These are phyloP conservation scores for Leucozona laternaria DNA, from an alignment of 2,888 invertebrate species.

Conservation along the genomic window DNA sequence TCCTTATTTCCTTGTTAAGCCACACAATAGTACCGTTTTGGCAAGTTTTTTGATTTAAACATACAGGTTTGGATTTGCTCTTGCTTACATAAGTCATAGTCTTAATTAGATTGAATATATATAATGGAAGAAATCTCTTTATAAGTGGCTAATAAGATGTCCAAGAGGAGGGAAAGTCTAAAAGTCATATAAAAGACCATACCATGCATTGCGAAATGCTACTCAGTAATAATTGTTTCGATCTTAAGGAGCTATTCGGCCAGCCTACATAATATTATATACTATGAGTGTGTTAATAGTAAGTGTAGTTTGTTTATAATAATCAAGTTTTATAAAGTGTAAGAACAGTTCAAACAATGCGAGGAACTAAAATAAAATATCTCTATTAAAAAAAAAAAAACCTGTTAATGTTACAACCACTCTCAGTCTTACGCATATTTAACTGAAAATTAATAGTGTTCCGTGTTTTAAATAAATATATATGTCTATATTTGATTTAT, in stretches of 20 bases:
- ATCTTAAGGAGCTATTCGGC: conserved; percentile 23
- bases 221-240: conserved; percentile 48
- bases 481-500: too few species aligned
- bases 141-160: conserved; percentile 46
- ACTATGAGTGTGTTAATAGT: conserved; percentile 55
- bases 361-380: not conserved
- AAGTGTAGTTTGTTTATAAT: conserved; percentile 29
- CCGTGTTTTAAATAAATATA: too few species aligned
- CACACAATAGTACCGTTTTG: conserved; percentile 53
- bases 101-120: conserved; percentile 60
- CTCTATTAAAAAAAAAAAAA: not conserved
- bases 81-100: conserved; percentile 62
- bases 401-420: not conserved
- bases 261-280: not conserved
- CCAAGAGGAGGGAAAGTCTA: conserved; percentile 48
- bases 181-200: conserved; percentile 66
- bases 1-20: conserved; percentile 66
- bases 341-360: not conserved
- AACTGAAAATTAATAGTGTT: not conserved
- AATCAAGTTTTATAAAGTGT: not conserved
- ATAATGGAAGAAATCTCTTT: conserved; percentile 54
- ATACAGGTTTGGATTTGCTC: conserved; percentile 57
- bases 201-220: conserved; percentile 35
- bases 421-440: not conserved
- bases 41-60: conserved; percentile 63